Percentiles rank a stretch among this genome's conserved stretches.
These are phyloP conservation scores for Actias luna DNA, from an alignment of 2,888 invertebrate genomes.

Conservation along the genomic window DNA sequence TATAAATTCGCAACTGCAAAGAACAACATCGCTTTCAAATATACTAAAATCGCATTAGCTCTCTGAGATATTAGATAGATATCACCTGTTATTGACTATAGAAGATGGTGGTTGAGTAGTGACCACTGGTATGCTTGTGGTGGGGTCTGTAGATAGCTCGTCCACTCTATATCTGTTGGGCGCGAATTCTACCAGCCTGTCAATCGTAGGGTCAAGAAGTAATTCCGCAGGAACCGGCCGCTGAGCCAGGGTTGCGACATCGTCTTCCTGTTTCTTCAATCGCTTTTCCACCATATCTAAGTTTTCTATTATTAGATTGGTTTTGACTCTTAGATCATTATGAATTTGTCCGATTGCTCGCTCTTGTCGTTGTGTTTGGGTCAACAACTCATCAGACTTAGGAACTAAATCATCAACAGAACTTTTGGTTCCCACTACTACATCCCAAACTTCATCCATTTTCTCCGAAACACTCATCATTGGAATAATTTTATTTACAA, in stretches of 20 bases:
- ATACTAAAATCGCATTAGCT: constrained; percentile 39
- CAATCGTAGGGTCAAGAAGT: constrained; percentile 87
- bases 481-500: constrained; percentile 91
- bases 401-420: constrained; percentile 93
- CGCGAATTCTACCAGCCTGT: constrained; percentile 90
- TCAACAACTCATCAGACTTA: constrained; percentile 92
- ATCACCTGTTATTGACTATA: constrained; percentile 68
- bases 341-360: constrained; percentile 93
- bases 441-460: constrained; percentile 96
- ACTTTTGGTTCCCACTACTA: constrained; percentile 93
- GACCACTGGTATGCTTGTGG: constrained; percentile 60
- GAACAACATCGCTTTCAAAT: constrained; percentile 34
- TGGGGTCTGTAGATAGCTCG: constrained; percentile 63
- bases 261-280: constrained; percentile 92
- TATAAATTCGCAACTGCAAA: constrained; percentile 41
- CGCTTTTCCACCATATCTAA: constrained; percentile 92
- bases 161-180: constrained; percentile 84
- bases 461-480: constrained; percentile 93
- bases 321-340: constrained; percentile 89
- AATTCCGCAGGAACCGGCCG: constrained; percentile 88
- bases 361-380: constrained; percentile 93
- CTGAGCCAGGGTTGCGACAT: constrained; percentile 89
- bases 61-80: constrained; percentile 49
- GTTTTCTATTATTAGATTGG: constrained; percentile 93
- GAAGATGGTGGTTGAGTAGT: constrained; percentile 55